Percentiles rank a stretch among this genome's conserved stretches.
These are phyloP conservation scores for Neolamprologus kungweensis DNA, from an alignment of 2,113 vertebrate species.

Conservation along the genomic window DNA sequence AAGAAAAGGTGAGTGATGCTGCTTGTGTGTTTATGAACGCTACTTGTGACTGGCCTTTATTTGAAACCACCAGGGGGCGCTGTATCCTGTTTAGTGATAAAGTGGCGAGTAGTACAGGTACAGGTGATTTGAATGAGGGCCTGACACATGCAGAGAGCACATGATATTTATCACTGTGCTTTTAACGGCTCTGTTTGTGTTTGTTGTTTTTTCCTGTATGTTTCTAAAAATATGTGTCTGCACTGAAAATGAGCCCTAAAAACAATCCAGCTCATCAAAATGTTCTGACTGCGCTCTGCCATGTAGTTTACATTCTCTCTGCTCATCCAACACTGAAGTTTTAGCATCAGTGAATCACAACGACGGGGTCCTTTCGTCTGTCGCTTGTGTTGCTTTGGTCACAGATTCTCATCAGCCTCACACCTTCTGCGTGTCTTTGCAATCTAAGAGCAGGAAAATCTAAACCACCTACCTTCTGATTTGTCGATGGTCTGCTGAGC, in stretches of 20 bases:
- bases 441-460: neutral
- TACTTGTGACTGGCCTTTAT: neutral
- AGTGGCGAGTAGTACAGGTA: neutral
- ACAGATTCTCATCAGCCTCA: neutral
- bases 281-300: neutral
- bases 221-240: neutral
- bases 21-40: neutral
- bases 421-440: neutral
- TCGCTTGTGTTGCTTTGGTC: neutral
- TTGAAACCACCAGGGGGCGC: neutral
- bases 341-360: neutral
- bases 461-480: neutral
- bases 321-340: neutral
- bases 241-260: neutral
- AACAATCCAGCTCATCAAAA: neutral
- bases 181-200: neutral
- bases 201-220: neutral
- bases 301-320: neutral
- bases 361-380: neutral
- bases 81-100: neutral
- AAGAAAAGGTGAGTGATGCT: constrained; percentile 36
- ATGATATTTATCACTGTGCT: neutral
- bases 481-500: neutral
- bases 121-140: neutral
- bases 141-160: neutral